Conservation (phyloP, 1,140 invertebrate genomes). For the Drosophila ambigua region DNA sequence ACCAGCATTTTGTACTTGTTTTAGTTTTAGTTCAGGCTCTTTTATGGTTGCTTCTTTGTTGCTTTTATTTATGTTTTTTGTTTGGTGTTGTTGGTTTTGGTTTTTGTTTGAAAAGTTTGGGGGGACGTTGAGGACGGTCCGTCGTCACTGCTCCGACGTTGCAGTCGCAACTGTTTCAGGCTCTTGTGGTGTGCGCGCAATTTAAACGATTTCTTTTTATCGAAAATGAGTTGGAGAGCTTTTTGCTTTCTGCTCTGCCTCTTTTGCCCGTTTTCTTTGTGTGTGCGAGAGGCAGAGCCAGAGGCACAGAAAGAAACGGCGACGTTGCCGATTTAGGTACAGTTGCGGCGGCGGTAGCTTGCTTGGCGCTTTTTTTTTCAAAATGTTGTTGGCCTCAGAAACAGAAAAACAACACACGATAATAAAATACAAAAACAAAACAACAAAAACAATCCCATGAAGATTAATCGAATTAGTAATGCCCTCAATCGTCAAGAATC, state of each 20-base stretch:
- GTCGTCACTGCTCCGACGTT: slow-evolving; percentile 68
- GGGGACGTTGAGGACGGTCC: slow-evolving; percentile 57
- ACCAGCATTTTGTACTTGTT: slow-evolving; percentile 64
- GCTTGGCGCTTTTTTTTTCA: slow-evolving; percentile 62
- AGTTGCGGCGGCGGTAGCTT: slow-evolving; percentile 50
- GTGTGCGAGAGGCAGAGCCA: slow-evolving; percentile 18
- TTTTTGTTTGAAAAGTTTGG: slow-evolving; percentile 18
- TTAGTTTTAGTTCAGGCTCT: slow-evolving; percentile 1
- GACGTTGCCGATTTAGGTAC: slow-evolving; percentile 71
- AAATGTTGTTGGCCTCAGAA: slow-evolving; percentile 75
- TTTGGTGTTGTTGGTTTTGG: slow-evolving; percentile 26
- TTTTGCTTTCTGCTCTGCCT: slow-evolving; percentile 32
- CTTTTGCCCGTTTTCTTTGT: slow-evolving; percentile 57
- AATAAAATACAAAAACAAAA: slow-evolving; percentile 47
- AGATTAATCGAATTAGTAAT: slow-evolving; percentile 58
- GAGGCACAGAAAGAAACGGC: slow-evolving; percentile 32
- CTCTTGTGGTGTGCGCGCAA: slow-evolving; percentile 78
- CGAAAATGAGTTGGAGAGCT: slow-evolving; percentile 64
- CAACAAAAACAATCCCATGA: not conserved
- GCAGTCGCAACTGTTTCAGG: slow-evolving; percentile 71
- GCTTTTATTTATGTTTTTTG: slow-evolving; percentile 16
- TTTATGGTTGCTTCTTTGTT: slow-evolving; percentile 12
- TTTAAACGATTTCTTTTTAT: slow-evolving; percentile 82
- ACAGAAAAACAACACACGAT: slow-evolving; percentile 48
- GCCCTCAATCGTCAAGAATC: slow-evolving; percentile 32